Conservation (phyloP, 2,888 invertebrate species). For the Plusia festucae region DNA sequence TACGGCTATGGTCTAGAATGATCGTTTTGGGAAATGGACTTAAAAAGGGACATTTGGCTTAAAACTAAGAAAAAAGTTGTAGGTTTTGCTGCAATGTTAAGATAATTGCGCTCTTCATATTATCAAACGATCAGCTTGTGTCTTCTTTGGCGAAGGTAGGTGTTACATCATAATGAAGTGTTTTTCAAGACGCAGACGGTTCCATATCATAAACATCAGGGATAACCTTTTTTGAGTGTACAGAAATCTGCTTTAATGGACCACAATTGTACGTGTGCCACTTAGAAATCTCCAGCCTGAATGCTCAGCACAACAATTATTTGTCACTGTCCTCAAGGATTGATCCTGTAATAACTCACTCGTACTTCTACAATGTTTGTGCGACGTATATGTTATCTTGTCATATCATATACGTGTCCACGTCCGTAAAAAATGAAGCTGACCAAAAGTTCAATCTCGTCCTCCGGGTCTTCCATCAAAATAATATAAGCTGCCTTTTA, state of each 20-base stretch:
- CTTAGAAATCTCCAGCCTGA: constrained; percentile 42
- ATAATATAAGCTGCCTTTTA: constrained; percentile 59
- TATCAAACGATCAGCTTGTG: too few species aligned
- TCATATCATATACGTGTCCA: constrained; percentile 29
- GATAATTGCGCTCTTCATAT: too few species aligned
- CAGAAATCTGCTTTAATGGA: neutral
- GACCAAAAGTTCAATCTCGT: constrained; percentile 55
- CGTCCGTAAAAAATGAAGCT: constrained; percentile 36
- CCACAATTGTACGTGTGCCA: constrained; percentile 18
- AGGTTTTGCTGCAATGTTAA: too few species aligned
- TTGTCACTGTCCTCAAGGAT: constrained; percentile 42
- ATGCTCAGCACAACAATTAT: constrained; percentile 43
- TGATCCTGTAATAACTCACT: constrained; percentile 41
- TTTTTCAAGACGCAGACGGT: neutral
- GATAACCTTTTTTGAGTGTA: neutral
- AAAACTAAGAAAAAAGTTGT: too few species aligned
- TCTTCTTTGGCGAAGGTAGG: too few species aligned
- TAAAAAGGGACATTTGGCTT: neutral
- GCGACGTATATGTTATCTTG: constrained; percentile 30
- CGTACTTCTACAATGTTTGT: constrained; percentile 21
- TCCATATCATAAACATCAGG: neutral
- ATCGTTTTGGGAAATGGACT: neutral
- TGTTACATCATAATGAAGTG: too few species aligned
- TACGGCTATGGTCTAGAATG: neutral
- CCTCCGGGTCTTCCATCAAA: constrained; percentile 44